A percentile compares a stretch with the other conserved stretches of the same genome.
These are phyloP conservation scores for Betta splendens DNA, from an alignment of 2,797 vertebrate species.

Conservation along the genomic window DNA sequence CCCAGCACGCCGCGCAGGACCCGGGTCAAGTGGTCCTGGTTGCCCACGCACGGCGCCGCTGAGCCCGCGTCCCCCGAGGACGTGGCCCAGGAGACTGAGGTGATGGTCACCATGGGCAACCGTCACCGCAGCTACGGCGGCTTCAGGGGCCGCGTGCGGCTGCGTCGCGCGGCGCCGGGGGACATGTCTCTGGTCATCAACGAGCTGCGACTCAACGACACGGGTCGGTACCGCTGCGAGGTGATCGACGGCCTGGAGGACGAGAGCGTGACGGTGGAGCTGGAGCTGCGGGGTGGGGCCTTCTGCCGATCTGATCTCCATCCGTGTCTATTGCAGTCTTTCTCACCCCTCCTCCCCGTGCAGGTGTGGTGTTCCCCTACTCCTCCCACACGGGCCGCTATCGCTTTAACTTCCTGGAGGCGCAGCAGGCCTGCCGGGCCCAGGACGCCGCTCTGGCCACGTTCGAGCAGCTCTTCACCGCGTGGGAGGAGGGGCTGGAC, in stretches of 20 bases:
- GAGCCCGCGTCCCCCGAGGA: constrained; percentile 50
- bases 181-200: constrained; percentile 87
- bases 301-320: too few species aligned
- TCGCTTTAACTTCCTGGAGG: constrained; percentile 85
- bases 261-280: constrained; percentile 86
- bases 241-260: constrained; percentile 95
- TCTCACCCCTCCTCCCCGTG: background rate
- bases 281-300: constrained; percentile 86
- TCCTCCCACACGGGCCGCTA: constrained; percentile 87
- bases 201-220: constrained; percentile 84
- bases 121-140: constrained; percentile 84
- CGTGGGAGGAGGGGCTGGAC: constrained; percentile 91
- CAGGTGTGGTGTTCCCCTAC: constrained; percentile 94
- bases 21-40: constrained; percentile 91
- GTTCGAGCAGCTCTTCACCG: constrained; percentile 89
- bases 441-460: constrained; percentile 88
- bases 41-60: constrained; percentile 69
- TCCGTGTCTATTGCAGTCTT: too few species aligned
- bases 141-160: constrained; percentile 85
- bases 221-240: constrained; percentile 90
- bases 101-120: constrained; percentile 88
- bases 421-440: constrained; percentile 82
- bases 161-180: constrained; percentile 59
- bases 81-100: constrained; percentile 80
- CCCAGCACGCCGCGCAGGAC: constrained; percentile 74